Conservation (phyloP, 2,797 vertebrate species). For the Malacoraja senta region DNA sequence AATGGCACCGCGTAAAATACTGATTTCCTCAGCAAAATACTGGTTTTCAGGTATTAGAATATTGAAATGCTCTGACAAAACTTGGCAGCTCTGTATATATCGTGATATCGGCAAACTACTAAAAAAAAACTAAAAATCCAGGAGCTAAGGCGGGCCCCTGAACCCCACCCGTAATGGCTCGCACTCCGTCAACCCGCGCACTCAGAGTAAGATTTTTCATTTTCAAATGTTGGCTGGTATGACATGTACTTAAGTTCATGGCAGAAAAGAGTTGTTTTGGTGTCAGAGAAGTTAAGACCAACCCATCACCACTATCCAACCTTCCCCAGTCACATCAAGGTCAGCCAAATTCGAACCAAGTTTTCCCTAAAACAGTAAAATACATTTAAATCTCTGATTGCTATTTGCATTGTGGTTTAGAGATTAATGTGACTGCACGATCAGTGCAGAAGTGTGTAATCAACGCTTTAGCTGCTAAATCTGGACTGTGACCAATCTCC, state of each 20-base stretch:
- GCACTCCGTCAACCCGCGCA: too few relatives aligned
- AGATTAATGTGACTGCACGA: not conserved
- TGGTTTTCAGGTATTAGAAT: too few relatives aligned
- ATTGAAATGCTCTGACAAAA: too few relatives aligned
- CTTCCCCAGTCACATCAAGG: not conserved
- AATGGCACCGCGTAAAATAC: too few relatives aligned
- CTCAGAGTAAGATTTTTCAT: too few relatives aligned
- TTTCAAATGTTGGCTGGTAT: too few relatives aligned
- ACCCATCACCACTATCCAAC: not conserved
- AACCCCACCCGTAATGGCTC: too few relatives aligned
- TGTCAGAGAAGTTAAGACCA: not conserved
- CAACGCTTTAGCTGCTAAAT: not conserved
- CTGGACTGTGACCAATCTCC: not conserved
- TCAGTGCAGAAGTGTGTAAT: not conserved
- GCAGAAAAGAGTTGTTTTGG: not conserved
- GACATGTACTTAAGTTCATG: not conserved
- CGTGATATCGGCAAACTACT: too few relatives aligned
- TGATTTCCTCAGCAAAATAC: too few relatives aligned
- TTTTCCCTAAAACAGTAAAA: not conserved
- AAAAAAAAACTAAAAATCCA: too few relatives aligned
- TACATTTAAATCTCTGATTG: not conserved
- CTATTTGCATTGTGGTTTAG: not conserved
- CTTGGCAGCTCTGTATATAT: too few relatives aligned
- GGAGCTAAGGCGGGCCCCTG: too few relatives aligned
- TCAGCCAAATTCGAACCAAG: not conserved